Percentiles rank a stretch among this genome's conserved stretches.
Evolutionary conservation across 1,140 invertebrate species (phyloP).

Genomic region (Myzus persicae): DNA sequence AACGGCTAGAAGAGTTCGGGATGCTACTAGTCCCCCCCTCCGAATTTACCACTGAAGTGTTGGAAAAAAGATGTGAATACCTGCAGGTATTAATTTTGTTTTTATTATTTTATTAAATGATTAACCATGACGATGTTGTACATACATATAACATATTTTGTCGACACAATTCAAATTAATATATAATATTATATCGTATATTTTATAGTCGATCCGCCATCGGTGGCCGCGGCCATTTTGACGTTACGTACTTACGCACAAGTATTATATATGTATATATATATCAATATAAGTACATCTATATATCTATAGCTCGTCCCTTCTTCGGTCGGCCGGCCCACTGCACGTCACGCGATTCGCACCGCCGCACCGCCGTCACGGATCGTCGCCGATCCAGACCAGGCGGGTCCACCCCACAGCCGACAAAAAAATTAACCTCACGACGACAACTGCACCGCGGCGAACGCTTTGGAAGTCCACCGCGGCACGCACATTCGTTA

Average conservation of each 20-base stretch:
- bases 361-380: not conserved
- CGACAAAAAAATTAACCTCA: not conserved
- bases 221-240: slow-evolving; percentile 6
- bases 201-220: not conserved
- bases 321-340: not conserved
- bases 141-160: too few species aligned
- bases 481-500: not conserved
- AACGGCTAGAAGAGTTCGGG: too few species aligned
- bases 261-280: too few species aligned
- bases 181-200: too few species aligned
- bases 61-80: too few species aligned
- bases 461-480: not conserved
- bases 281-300: not conserved
- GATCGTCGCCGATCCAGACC: not conserved
- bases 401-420: not conserved
- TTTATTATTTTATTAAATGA: not conserved
- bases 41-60: too few species aligned
- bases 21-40: too few species aligned
- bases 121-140: not conserved
- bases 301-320: not conserved
- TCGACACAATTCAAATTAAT: too few species aligned
- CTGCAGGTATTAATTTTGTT: not conserved
- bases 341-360: slow-evolving; percentile 2
- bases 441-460: not conserved
- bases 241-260: not conserved